These are phyloP conservation scores for Falco naumanni DNA, from an alignment of 2,797 vertebrate genomes.

Conservation along the genomic window DNA sequence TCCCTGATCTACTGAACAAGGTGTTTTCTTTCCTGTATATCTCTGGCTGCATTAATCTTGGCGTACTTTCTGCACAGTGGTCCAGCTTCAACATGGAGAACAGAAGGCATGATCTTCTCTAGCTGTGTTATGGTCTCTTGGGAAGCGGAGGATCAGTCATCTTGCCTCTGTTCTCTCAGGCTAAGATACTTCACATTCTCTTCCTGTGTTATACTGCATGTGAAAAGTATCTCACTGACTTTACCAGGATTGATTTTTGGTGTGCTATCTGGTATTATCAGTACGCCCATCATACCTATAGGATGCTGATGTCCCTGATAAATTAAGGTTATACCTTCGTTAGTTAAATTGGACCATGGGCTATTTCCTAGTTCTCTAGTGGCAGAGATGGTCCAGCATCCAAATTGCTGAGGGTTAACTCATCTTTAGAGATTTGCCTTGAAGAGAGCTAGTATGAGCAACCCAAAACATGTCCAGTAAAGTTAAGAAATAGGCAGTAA, in stretches of 20 bases:
- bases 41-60: not conserved
- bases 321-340: not conserved
- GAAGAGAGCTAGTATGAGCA: not conserved
- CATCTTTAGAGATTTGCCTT: not conserved
- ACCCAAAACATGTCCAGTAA: not conserved
- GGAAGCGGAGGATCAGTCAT: accelerated
- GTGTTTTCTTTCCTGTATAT: not conserved
- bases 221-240: not conserved
- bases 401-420: not conserved
- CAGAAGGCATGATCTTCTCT: not conserved
- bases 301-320: not conserved
- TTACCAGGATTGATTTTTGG: not conserved
- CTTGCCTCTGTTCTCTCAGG: not conserved
- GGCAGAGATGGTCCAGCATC: not conserved
- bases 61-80: not conserved
- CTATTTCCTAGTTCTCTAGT: not conserved
- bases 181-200: not conserved
- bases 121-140: not conserved
- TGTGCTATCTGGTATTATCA: not conserved
- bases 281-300: not conserved
- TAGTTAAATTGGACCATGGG: not conserved
- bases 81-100: not conserved
- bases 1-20: not conserved
- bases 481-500: not conserved
- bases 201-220: not conserved